Percentiles rank a stretch among this genome's conserved stretches.
These are phyloP conservation scores for Stratiomys singularior DNA, from an alignment of 2,888 invertebrate genomes.

Conservation along the genomic window DNA sequence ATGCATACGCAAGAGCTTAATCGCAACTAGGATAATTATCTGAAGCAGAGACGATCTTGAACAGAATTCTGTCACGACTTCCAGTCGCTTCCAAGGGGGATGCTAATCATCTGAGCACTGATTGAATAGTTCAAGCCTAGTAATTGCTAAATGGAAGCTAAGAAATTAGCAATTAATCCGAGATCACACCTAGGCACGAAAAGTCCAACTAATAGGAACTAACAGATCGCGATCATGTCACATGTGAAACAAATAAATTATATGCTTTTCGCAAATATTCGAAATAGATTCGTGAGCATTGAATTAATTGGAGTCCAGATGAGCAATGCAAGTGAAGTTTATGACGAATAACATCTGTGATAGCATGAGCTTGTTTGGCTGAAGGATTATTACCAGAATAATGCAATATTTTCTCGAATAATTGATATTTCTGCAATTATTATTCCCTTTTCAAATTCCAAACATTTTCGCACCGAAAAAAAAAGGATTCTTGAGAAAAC, in stretches of 20 bases:
- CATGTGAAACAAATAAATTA: slow-evolving; percentile 17
- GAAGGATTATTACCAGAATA: too few species aligned
- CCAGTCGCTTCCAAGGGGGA: not conserved
- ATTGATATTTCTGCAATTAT: too few species aligned
- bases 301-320: not conserved
- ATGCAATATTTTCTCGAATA: too few species aligned
- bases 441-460: too few species aligned
- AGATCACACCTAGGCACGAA: slow-evolving; percentile 27
- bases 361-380: too few species aligned
- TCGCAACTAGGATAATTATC: not conserved
- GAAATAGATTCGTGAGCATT: slow-evolving; percentile 1
- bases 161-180: slow-evolving; percentile 12
- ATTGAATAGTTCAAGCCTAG: not conserved
- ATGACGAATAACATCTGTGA: too few species aligned
- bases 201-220: not conserved
- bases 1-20: not conserved
- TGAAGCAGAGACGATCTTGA: slow-evolving; percentile 8
- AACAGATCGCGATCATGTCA: not conserved
- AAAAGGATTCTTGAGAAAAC: too few species aligned
- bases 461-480: too few species aligned
- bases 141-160: slow-evolving; percentile 11
- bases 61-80: slow-evolving; percentile 4
- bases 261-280: not conserved
- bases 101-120: slow-evolving; percentile 4
- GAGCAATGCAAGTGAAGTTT: not conserved